These are phyloP conservation scores for Bilobella aurantiaca DNA, from an alignment of 1,140 invertebrate genomes.

Conservation along the genomic window DNA sequence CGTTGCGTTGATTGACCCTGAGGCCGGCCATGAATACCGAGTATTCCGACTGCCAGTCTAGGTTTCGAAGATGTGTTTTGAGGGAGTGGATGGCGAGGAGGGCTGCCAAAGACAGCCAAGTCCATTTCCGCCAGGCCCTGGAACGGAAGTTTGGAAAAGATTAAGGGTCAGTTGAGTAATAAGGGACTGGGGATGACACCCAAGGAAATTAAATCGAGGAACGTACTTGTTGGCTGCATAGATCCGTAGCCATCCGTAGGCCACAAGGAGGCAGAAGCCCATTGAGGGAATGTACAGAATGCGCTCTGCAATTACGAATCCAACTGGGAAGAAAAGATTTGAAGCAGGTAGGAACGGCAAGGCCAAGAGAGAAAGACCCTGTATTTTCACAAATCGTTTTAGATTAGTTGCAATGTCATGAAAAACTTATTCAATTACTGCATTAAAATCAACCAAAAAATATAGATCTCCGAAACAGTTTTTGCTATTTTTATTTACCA, in stretches of 20 bases:
- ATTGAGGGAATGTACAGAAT: slow-evolving; percentile 94
- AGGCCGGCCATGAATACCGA: slow-evolving; percentile 84
- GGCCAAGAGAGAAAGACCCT: slow-evolving; percentile 72
- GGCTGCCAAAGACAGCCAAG: slow-evolving; percentile 50
- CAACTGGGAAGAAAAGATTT: slow-evolving; percentile 93
- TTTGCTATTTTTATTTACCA: slow-evolving; percentile 48
- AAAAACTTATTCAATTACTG: neutral
- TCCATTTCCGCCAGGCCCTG: slow-evolving; percentile 40
- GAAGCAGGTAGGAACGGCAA: slow-evolving; percentile 90
- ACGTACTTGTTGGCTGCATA: slow-evolving; percentile 30
- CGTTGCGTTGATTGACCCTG: slow-evolving; percentile 81
- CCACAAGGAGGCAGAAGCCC: slow-evolving; percentile 89
- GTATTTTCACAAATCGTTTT: slow-evolving; percentile 32
- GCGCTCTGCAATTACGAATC: slow-evolving; percentile 92
- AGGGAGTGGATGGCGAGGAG: slow-evolving; percentile 62
- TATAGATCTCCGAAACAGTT: too few relatives aligned
- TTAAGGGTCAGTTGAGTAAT: neutral
- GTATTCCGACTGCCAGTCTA: slow-evolving; percentile 87
- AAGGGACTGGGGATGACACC: slow-evolving; percentile 1
- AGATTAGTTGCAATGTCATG: neutral
- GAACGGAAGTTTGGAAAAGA: neutral
- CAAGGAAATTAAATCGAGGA: neutral
- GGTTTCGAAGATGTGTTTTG: slow-evolving; percentile 76
- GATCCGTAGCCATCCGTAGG: slow-evolving; percentile 55
- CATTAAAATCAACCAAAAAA: too few relatives aligned